These are phyloP conservation scores for Egretta garzetta DNA, from an alignment of 2,113 vertebrate genomes.

Conservation along the genomic window DNA sequence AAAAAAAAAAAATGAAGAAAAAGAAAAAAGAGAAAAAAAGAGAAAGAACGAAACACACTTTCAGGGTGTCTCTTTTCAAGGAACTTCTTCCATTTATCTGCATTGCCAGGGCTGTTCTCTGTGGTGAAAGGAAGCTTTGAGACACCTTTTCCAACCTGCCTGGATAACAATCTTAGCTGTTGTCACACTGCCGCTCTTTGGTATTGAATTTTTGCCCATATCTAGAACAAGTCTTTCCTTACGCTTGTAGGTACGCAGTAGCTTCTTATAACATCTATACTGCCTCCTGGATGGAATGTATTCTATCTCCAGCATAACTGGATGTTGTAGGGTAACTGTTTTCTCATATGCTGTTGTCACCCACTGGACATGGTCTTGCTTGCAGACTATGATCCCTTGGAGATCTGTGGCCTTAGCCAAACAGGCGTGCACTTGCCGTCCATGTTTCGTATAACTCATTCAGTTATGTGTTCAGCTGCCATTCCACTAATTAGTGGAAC, in stretches of 20 bases:
- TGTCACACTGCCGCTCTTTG: neutral
- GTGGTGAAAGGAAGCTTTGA: neutral
- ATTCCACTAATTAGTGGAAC: neutral
- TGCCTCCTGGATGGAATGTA: neutral
- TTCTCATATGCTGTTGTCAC: neutral
- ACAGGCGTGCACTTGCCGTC: neutral
- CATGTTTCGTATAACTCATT: neutral
- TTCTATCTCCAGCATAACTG: neutral
- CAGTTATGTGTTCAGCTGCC: neutral
- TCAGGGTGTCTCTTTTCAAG: neutral
- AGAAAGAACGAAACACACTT: neutral
- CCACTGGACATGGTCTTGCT: neutral
- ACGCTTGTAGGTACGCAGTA: fast-evolving
- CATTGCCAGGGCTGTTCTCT: neutral
- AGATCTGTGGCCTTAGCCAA: neutral
- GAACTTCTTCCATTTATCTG: neutral
- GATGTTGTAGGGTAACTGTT: neutral
- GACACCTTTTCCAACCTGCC: neutral
- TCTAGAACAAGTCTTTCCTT: neutral
- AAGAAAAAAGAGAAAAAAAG: neutral
- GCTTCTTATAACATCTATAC: neutral
- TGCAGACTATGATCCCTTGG: neutral
- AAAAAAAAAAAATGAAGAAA: neutral
- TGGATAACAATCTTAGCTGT: neutral
- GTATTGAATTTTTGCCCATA: neutral